Base-by-base conservation (phyloP, 1,140 invertebrate genomes). In the Oreohelix idahoensis region DNA sequence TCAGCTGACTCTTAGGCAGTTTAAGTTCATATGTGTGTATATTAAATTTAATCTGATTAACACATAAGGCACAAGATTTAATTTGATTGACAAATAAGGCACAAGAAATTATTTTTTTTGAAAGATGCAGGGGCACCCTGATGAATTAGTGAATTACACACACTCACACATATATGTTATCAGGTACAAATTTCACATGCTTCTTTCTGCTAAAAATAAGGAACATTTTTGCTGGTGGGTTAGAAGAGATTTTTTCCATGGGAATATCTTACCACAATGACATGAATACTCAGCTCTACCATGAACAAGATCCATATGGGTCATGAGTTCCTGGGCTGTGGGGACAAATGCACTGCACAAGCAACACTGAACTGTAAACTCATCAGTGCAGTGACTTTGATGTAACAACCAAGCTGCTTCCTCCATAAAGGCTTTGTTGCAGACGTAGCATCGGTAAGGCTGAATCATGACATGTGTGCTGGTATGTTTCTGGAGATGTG, bases 141-240 rank as follows among this genome's bases (percentile, higher is more conserved):
- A n/a, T n/a, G n/a, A n/a, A n/a, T n/a, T n/a, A n/a, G n/a, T n/a
- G n/a, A n/a, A n/a, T n/a, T n/a, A n/a, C n/a, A n/a, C n/a, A n/a
- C n/a, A n/a, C n/a, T n/a, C n/a, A n/a, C n/a, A n/a, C n/a, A n/a
- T 49, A 49, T 49, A 49, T 49, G 17, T 49, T 8, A 17, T 17
- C 17, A 49, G 8, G 45, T 49, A 11, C 17, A 58, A 15, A 58
- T 23, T 58, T 58, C 53, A 58, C 53, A 58, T 58, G 42, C 76
- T 78, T 35, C 70, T 45, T 73, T 81, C 79, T 26, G 79, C 66
- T 45, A 74, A 49, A 29, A 39, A 74, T 11, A 81, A 38, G 13
- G 79, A 71, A 81, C 79, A 81, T 69, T 81, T 81, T 32, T 81
- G 79, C 79, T 81, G 79, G 79, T 81, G 79, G 23, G 79, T 81